Evolutionary conservation across 2,797 vertebrate genomes (phyloP).

Genomic region (Cryptoblepharus egeriae): DNA sequence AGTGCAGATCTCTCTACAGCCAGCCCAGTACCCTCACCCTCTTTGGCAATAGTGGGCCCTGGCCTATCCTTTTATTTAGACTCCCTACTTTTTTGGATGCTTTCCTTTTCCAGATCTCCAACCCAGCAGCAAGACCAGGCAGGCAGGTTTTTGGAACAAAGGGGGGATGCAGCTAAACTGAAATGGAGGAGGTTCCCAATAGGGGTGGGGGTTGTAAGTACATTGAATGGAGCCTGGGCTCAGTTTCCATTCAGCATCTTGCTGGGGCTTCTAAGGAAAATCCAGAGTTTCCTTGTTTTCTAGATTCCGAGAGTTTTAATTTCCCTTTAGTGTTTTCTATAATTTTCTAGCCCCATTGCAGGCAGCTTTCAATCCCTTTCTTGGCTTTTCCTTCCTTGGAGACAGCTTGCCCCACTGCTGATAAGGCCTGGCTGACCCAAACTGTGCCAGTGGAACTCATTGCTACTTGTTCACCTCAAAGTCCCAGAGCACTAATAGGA

Average conservation of each 20-base stretch:
- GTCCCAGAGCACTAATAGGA: background rate
- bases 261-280: background rate
- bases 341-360: background rate
- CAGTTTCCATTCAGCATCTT: background rate
- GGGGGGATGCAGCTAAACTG: constrained; percentile 1
- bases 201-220: background rate
- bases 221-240: background rate
- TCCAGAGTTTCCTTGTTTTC: background rate
- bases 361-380: background rate
- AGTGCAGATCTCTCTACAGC: background rate
- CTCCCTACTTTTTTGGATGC: constrained; percentile 8
- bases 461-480: background rate
- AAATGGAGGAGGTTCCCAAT: background rate
- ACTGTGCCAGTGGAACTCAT: constrained; percentile 1
- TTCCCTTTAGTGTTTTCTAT: no score
- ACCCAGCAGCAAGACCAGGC: background rate
- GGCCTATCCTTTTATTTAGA: background rate
- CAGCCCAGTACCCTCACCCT: background rate
- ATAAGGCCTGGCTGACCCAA: background rate
- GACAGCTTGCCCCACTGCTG: background rate
- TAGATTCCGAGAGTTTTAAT: background rate
- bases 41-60: background rate
- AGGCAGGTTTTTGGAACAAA: constrained; percentile 30
- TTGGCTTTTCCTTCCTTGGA: background rate
- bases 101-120: background rate